These are phyloP conservation scores for Chaetogeoica ovagalla DNA, from an alignment of 2,888 invertebrate species.

Conservation along the genomic window DNA sequence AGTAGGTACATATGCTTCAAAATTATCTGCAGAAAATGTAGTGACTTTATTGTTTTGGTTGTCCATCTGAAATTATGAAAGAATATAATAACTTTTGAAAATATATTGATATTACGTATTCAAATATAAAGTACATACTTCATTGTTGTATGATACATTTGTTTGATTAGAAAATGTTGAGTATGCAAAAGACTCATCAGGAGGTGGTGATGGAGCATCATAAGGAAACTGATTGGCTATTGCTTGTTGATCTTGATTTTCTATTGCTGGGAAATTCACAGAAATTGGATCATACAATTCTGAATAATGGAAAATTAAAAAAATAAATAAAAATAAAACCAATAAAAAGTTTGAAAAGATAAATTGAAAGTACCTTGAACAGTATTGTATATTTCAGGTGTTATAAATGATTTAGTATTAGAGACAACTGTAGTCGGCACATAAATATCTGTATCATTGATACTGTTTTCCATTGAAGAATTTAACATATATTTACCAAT, in stretches of 20 bases:
- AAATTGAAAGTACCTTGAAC: constrained; percentile 37
- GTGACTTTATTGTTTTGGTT: constrained; percentile 12
- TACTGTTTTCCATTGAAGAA: constrained; percentile 1
- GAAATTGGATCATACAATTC: constrained; percentile 42
- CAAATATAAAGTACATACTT: constrained; percentile 8
- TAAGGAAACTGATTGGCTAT: constrained; percentile 36
- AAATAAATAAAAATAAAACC: neutral
- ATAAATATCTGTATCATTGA: constrained; percentile 18
- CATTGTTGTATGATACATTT: constrained; percentile 15
- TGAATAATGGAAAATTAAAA: constrained; percentile 7
- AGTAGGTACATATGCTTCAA: constrained; percentile 47
- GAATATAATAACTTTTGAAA: neutral
- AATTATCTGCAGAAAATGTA: constrained; percentile 4
- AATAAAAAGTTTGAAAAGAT: neutral
- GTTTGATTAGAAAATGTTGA: constrained; percentile 22
- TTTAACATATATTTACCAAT: constrained; percentile 16
- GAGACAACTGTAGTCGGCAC: constrained; percentile 7
- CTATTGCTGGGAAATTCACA: constrained; percentile 38
- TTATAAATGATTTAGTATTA: constrained; percentile 7
- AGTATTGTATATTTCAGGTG: constrained; percentile 18
- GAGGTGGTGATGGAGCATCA: constrained; percentile 48
- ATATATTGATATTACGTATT: neutral
- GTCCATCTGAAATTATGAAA: constrained; percentile 17
- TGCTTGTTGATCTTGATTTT: constrained; percentile 33
- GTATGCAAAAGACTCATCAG: constrained; percentile 31